Evolutionary conservation across 64 coral and sea anemone genomes (phyloP), one percentile per base, ranked within the genome.

Genomic region (Orbicella faveolata): DNA sequence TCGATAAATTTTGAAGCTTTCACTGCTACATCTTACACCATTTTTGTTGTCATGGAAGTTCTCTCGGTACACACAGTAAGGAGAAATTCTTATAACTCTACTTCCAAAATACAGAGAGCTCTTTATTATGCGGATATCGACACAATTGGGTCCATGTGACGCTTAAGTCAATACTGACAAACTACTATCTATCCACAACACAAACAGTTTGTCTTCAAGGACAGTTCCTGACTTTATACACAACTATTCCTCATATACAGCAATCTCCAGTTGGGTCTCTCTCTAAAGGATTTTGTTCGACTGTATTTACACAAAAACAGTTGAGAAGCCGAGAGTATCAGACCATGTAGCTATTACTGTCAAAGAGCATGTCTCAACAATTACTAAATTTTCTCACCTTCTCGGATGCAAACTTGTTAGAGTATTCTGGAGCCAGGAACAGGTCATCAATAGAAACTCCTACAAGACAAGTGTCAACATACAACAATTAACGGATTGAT

Each of bases 391-490:
- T 67, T 9, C 83, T 35, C 75, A 94, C 95, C 88, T 96, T 96
- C 83, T 96, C 95, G 15, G 92, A 90, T 20, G 92, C 39, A 73
- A 91, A 94, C 41, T 67, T 81, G 11, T 88, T 94, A 4, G 92
- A 79, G 63, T 91, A 72, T 25, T 96, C 95, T 36, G 95, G 95
- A 9, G 95, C 95, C 26, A 96, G 68, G 30, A 89, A 91, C 8
- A 91, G 53, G 48, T 91, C 91, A 82, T 96, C 95, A 35, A 96
- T 84, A 35, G 77, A 91, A 55, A 96, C 74, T 69, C 90, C 95
- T 96, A 66, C 16, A 17, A 69, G 67, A 61, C 62, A 69, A 20
- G 23, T n/a, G 67, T 70, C 21, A 36, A 55, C 54, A 35, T 12
- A 63, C 8, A 61, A 61, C 79, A 78, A 59, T 55, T 33, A 61